Evolutionary conservation across 2,797 vertebrate species (phyloP), one percentile per base, ranked within the genome.

Genomic region (Lateolabrax maculatus): DNA sequence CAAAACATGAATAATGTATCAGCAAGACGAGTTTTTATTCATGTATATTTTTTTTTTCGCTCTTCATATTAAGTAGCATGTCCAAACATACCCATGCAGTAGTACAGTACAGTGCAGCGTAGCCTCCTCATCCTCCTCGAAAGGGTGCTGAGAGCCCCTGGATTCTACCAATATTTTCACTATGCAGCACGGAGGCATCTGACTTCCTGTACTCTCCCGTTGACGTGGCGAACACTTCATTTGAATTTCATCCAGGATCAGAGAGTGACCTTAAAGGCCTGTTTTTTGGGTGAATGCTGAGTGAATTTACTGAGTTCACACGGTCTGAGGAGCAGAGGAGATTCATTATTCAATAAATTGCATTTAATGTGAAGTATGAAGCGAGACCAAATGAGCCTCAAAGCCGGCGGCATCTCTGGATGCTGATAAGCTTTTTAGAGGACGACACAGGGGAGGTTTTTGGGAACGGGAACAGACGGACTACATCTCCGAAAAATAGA

Each of bases 1-100:
- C 87, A 89, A 74, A 75, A 77, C 63, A 89, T 95, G 91, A 95
- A 95, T 95, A 91, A 95, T 94, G 87, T 75, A 94, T 83, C 77
- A 65, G 67, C 73, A 21, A 60, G 74, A 58, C 53, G 43, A 71
- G 41, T 77, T 90, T 90, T 88, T 92, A 90, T 92, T 90, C 81
- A 85, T 84, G 53, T 88, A 10, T 89, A 79, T 85, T 80, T 75
- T 84, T 66, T 84, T 58, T 80, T 66, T 19, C 44, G 41, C 65
- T 61, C 71, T 84, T 90, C 84, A 74, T 91, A 78, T 70, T 80
- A 88, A 86, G 61, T 51, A 75, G 85, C 76, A 56, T 86, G 81
- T 92, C 71, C 55, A 44, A 80, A 80, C 80, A 84, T 57, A 64
- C 56, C 41, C 58, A 4, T 75, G 41, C 67, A 78, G 44, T 21